Conservation (phyloP, 2,797 vertebrate species). For the Leontocebus nigricollis region DNA sequence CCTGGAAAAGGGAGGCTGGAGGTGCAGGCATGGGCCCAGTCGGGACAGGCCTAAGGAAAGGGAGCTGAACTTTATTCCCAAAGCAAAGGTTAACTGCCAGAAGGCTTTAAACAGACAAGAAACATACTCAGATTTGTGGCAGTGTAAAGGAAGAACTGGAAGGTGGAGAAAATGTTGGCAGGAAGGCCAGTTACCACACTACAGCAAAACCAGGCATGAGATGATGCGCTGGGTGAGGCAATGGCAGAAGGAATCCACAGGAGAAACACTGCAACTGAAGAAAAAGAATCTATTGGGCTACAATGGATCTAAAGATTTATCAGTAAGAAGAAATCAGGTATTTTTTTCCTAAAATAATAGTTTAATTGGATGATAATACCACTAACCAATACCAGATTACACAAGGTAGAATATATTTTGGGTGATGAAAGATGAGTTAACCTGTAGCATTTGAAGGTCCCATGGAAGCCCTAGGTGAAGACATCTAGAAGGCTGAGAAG, state of each 20-base stretch:
- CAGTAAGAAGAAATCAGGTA: neutral
- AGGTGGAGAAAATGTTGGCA: neutral
- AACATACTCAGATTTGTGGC: neutral
- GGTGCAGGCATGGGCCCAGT: accelerated
- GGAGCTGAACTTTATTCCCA: neutral
- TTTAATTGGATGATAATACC: neutral
- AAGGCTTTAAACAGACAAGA: neutral
- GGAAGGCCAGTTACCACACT: neutral
- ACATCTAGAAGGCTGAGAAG: neutral
- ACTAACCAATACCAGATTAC: neutral
- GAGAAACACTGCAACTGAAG: neutral
- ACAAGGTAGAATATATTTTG: neutral
- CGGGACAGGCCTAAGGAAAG: neutral
- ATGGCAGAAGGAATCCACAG: neutral
- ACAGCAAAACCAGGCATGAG: neutral
- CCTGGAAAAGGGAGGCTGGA: neutral
- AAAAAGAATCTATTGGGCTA: neutral
- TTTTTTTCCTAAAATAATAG: neutral
- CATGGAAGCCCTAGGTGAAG: neutral
- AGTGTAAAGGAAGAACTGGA: neutral
- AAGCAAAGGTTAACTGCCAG: neutral
- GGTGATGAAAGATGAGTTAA: neutral
- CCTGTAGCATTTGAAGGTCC: neutral
- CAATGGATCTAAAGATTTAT: neutral
- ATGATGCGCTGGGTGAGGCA: neutral